Evolutionary conservation across 2,888 invertebrate species (phyloP).

Genomic region (Latrodectus elegans): DNA sequence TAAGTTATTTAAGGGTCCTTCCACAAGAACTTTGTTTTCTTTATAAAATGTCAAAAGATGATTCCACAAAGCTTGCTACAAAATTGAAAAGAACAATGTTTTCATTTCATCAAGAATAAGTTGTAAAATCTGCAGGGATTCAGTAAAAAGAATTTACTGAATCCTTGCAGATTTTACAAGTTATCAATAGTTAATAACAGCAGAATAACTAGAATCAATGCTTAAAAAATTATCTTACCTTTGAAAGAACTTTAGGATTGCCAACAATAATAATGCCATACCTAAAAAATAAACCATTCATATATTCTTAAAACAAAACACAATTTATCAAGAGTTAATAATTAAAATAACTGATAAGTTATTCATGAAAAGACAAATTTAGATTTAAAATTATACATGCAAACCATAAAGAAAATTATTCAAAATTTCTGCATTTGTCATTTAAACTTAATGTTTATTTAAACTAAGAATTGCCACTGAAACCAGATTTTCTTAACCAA

Average conservation of each 20-base stretch:
- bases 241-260: constrained; percentile 98
- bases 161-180: no score
- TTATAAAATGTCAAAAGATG: constrained; percentile 97
- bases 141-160: background rate
- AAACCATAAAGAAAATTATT: no score
- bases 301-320: no score
- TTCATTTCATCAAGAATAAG: background rate
- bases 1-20: constrained; percentile 96
- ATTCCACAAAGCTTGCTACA: constrained; percentile 96
- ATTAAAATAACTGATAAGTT: no score
- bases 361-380: no score
- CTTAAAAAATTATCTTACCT: constrained; percentile 77
- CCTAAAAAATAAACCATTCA: constrained; percentile 71
- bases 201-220: background rate
- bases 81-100: background rate
- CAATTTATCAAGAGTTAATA: no score
- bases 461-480: no score
- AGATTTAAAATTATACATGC: no score
- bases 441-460: no score
- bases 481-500: no score
- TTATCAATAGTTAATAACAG: background rate
- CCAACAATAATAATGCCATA: constrained; percentile 99
- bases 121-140: background rate
- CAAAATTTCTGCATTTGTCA: no score
- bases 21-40: constrained; percentile 96